phyloP scores from a whole-genome alignment of 2,888 invertebrate genomes.

The Saturnia pavonia region DNA sequence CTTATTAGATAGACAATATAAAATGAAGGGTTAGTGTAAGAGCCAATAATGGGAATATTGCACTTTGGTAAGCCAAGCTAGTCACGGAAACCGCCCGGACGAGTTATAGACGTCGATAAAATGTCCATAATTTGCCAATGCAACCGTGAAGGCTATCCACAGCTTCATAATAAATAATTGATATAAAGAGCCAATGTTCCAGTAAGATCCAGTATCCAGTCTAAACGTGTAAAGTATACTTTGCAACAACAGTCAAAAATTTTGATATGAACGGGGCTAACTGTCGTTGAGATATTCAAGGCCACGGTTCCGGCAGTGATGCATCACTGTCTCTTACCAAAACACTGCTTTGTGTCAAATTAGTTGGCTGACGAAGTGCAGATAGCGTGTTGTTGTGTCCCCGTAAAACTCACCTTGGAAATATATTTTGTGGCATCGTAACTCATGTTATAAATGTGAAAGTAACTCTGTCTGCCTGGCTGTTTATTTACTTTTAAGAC shows the following conservation, averaged over 20 bases:
- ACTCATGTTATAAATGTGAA: no score
- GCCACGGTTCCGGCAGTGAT: neutral
- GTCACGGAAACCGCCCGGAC: slow-evolving; percentile 57
- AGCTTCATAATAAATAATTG: neutral
- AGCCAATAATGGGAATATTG: slow-evolving; percentile 16
- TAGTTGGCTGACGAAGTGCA: slow-evolving; percentile 7
- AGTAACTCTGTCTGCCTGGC: no score
- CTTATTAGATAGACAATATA: slow-evolving; percentile 9
- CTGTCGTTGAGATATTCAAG: slow-evolving; percentile 7
- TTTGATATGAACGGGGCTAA: neutral
- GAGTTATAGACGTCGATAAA: slow-evolving; percentile 61
- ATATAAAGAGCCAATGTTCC: neutral
- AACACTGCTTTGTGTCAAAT: slow-evolving; percentile 10
- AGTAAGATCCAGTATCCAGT: no score
- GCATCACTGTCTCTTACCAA: neutral
- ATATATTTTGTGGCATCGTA: neutral
- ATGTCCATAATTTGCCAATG: slow-evolving; percentile 48
- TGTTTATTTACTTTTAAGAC: no score
- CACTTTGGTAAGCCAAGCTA: slow-evolving; percentile 38
- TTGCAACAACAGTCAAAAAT: neutral
- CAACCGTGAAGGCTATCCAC: slow-evolving; percentile 9
- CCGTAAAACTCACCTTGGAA: slow-evolving; percentile 1
- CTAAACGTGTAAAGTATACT: neutral
- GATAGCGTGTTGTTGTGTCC: neutral
- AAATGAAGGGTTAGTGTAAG: neutral